These are phyloP conservation scores for Syngnathoides biaculeatus DNA, from an alignment of 2,113 vertebrate genomes.

Conservation along the genomic window DNA sequence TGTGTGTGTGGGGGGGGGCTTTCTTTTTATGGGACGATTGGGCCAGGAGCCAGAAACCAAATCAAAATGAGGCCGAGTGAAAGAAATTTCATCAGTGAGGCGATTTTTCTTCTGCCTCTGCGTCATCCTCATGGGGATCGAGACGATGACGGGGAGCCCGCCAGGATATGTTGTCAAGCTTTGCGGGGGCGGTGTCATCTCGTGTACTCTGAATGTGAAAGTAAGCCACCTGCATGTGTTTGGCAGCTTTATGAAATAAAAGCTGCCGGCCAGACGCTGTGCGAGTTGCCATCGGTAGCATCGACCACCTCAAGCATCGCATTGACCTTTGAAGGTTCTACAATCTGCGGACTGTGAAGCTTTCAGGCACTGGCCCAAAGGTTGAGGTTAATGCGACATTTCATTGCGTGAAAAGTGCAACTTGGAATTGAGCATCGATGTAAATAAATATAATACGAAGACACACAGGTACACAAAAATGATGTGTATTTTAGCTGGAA, in stretches of 20 bases:
- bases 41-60: conserved; percentile 15
- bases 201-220: background rate
- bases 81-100: conserved; percentile 3
- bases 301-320: conserved; percentile 3
- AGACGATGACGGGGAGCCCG: conserved; percentile 12
- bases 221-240: background rate
- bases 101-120: conserved; percentile 12
- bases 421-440: too few species aligned
- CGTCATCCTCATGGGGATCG: conserved; percentile 5
- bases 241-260: background rate
- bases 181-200: conserved; percentile 1
- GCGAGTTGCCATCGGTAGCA: background rate
- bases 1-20: too few species aligned
- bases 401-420: too few species aligned
- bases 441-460: too few species aligned
- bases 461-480: too few species aligned
- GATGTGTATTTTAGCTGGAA: too few species aligned
- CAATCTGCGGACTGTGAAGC: conserved; percentile 13
- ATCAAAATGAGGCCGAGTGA: conserved; percentile 8
- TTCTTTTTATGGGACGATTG: too few species aligned
- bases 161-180: background rate
- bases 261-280: background rate
- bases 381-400: conserved; percentile 27
- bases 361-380: conserved; percentile 26
- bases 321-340: conserved; percentile 32